These are phyloP conservation scores for Huso huso DNA, from an alignment of 2,797 vertebrate species.

Conservation along the genomic window DNA sequence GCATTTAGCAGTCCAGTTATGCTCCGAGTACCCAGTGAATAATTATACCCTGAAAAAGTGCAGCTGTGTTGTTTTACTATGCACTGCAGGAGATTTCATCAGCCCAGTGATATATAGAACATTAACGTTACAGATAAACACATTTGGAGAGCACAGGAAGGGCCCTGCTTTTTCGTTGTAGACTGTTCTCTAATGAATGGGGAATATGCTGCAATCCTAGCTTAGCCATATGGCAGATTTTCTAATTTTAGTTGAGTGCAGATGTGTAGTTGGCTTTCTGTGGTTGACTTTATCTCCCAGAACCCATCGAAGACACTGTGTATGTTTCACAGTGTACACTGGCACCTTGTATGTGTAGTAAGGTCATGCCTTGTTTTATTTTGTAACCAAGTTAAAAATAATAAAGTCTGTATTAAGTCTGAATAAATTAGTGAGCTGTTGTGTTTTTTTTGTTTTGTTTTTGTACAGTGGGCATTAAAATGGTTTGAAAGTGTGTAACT, in stretches of 20 bases:
- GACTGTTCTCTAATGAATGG: constrained; percentile 72
- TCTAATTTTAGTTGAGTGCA: constrained; percentile 72
- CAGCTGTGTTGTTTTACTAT: constrained; percentile 74
- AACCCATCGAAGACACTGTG: constrained; percentile 41
- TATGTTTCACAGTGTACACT: constrained; percentile 25
- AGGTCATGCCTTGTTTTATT: too few species aligned
- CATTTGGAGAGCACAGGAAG: constrained; percentile 64
- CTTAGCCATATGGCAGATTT: constrained; percentile 75
- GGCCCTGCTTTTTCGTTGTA: constrained; percentile 62
- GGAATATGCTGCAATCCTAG: constrained; percentile 60
- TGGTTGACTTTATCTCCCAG: constrained; percentile 49
- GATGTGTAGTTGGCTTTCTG: constrained; percentile 65
- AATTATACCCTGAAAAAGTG: constrained; percentile 53
- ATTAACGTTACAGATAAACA: constrained; percentile 85
- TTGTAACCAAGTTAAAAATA: too few species aligned
- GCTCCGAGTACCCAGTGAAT: constrained; percentile 30
- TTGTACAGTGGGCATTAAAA: too few species aligned
- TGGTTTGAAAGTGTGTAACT: too few species aligned
- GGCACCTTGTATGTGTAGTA: constrained; percentile 10
- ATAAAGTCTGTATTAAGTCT: too few species aligned
- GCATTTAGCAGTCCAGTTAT: not conserved
- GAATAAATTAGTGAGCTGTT: too few species aligned
- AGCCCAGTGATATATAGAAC: constrained; percentile 75
- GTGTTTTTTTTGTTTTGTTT: too few species aligned
- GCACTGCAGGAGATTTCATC: constrained; percentile 74